Evolutionary conservation across 2,113 vertebrate genomes (phyloP), one percentile per base, ranked within the genome.

Genomic region (Acanthisitta chloris): DNA sequence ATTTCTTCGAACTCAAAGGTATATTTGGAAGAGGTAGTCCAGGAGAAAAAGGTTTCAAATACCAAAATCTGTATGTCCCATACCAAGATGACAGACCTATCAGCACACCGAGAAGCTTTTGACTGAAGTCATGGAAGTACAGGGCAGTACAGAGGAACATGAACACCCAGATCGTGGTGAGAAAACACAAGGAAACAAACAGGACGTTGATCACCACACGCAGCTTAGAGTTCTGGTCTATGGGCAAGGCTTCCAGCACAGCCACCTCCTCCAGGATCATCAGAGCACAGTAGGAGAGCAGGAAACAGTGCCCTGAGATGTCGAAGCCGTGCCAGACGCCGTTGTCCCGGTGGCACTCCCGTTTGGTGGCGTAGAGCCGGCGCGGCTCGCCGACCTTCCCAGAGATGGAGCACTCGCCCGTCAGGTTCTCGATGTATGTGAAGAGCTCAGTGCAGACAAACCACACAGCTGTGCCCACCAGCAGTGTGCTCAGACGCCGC

Each of bases 271-370:
- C 99, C 90, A 98, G 67, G 16, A 99, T 99, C 94, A 99, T 97
- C 62, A 99, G 98, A 3, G 98, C 92, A 0, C 99, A 99, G 97
- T 99, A 99, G 0, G 98, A 86, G 86, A 99, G 98, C 83, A 99
- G 98, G 87, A 99, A 99, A 72, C 98, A 99, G 97, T 99, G 99
- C 25, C 99, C 99, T 0, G 99, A 99, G 96, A 99, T 99, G 98
- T 99, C 99, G 8, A 98, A 99, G 72, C 99, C 98, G 1, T 96
- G 21, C 99, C 99, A 99, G 43, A 97, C 95, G 33, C 98, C 98
- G 1, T 98, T 98, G 24, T 97, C 97, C 33, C 42, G 81, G 52
- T 88, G 98, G 97, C 99, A 99, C n/a, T 95, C 95, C 8, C 78
- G 86, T 95, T 98, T 99, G 76, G 87, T 97, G 9, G 23, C 13